These are phyloP conservation scores for Phoxinus dragarum DNA, from an alignment of 2,797 vertebrate genomes.

Conservation along the genomic window DNA sequence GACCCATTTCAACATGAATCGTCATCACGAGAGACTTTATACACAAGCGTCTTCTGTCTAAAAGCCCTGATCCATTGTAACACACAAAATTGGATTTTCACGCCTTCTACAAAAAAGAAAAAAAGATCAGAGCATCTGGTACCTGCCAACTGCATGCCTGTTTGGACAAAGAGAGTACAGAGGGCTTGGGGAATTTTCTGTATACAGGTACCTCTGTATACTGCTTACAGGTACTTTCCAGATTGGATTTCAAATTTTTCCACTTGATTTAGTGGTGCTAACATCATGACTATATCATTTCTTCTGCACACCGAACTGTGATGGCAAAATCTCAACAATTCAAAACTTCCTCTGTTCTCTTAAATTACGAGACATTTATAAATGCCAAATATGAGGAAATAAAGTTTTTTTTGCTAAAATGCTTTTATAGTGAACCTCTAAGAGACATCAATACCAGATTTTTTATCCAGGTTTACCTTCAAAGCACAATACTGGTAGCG, in stretches of 20 bases:
- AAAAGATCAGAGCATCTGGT: background rate
- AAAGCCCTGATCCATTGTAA: background rate
- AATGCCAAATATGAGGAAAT: background rate
- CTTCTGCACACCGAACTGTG: background rate
- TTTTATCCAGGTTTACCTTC: constrained; percentile 79
- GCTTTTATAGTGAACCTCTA: background rate
- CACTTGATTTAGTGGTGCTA: background rate
- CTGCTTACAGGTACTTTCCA: constrained; percentile 23
- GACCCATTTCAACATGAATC: background rate
- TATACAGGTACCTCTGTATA: constrained; percentile 14
- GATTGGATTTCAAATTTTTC: constrained; percentile 24
- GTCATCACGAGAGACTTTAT: background rate
- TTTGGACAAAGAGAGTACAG: constrained; percentile 19
- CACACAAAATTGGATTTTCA: constrained; percentile 1
- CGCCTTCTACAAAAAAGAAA: background rate
- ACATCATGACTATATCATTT: constrained; percentile 2
- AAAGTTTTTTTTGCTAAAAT: background rate
- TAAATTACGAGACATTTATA: background rate
- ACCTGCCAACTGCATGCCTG: constrained; percentile 6
- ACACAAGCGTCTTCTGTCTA: background rate
- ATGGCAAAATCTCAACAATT: constrained; percentile 6
- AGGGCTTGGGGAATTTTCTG: constrained; percentile 5
- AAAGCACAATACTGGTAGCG: constrained; percentile 98
- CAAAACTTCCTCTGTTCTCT: constrained; percentile 3
- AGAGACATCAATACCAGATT: background rate